Percentiles rank a stretch among this genome's conserved stretches.
Evolutionary conservation across 2,888 invertebrate genomes (phyloP).

Genomic region (Conops quadrifasciatus): DNA sequence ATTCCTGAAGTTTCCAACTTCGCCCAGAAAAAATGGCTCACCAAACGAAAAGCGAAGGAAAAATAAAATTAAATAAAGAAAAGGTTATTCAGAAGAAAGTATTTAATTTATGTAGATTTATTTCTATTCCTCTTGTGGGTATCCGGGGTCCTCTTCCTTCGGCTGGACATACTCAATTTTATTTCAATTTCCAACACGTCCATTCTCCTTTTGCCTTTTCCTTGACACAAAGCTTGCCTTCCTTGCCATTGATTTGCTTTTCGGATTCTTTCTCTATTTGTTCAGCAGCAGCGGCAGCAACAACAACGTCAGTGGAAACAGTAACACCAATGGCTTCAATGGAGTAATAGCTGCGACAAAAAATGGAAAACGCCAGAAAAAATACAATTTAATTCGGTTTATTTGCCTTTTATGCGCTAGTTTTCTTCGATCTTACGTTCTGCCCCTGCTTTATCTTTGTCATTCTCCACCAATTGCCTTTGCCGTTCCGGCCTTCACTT

Average conservation of each 20-base stretch:
- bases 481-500: too few relatives aligned
- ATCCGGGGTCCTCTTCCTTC: background rate
- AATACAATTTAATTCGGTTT: constrained; percentile 17
- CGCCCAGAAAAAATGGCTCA: too few relatives aligned
- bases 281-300: background rate
- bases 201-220: constrained; percentile 7
- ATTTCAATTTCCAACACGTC: constrained; percentile 56
- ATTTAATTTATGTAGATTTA: constrained; percentile 60
- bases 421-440: background rate
- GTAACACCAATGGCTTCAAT: background rate
- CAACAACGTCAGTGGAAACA: background rate
- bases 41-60: too few relatives aligned
- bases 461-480: too few relatives aligned
- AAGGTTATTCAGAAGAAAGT: constrained; percentile 9
- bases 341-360: background rate
- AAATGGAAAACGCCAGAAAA: background rate
- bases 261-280: background rate
- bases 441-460: too few relatives aligned
- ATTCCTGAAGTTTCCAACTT: too few relatives aligned
- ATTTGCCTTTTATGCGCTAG: constrained; percentile 18
- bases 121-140: constrained; percentile 52
- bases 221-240: background rate
- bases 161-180: constrained; percentile 49
- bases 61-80: too few relatives aligned
- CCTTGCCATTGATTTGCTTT: background rate